phyloP scores from a whole-genome alignment of 2,113 vertebrate species.

The Oreochromis spilurus region DNA sequence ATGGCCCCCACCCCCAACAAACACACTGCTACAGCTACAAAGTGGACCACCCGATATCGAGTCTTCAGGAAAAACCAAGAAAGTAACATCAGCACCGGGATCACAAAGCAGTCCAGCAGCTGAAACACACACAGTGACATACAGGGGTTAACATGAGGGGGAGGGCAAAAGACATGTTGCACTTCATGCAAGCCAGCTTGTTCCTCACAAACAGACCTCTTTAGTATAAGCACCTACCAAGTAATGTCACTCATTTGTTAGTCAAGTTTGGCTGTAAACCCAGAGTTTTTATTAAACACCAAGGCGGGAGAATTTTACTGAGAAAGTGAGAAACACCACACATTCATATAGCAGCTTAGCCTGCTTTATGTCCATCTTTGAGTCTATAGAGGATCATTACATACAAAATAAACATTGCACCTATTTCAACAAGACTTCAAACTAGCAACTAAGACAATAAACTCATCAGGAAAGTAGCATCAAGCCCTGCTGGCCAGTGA shows the following conservation, averaged over 20 bases:
- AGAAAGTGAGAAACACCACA: not conserved
- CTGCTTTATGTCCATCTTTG: not conserved
- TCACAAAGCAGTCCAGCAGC: constrained; percentile 96
- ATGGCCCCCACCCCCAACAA: constrained; percentile 91
- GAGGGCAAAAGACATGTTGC: fast-evolving
- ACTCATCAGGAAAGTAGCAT: not conserved
- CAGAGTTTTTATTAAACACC: not conserved
- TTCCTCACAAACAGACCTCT: not conserved
- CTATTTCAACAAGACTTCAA: not conserved
- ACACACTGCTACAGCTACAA: constrained; percentile 83
- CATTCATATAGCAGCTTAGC: not conserved
- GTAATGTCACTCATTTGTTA: not conserved
- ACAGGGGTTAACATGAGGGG: not conserved
- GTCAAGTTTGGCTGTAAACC: not conserved
- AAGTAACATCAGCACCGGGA: constrained; percentile 92
- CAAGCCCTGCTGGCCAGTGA: not conserved
- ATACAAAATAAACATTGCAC: not conserved
- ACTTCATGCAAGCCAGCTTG: not conserved
- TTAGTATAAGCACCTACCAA: not conserved
- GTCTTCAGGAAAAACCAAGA: constrained; percentile 89
- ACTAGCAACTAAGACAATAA: not conserved
- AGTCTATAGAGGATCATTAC: not conserved
- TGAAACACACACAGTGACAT: constrained; percentile 51
- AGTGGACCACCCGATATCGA: constrained; percentile 86
- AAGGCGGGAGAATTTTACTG: not conserved